A percentile compares a stretch with the other conserved stretches of the same genome.
Conservation (phyloP, 2,113 vertebrate genomes). For the Muntiacus muntjak region DNA sequence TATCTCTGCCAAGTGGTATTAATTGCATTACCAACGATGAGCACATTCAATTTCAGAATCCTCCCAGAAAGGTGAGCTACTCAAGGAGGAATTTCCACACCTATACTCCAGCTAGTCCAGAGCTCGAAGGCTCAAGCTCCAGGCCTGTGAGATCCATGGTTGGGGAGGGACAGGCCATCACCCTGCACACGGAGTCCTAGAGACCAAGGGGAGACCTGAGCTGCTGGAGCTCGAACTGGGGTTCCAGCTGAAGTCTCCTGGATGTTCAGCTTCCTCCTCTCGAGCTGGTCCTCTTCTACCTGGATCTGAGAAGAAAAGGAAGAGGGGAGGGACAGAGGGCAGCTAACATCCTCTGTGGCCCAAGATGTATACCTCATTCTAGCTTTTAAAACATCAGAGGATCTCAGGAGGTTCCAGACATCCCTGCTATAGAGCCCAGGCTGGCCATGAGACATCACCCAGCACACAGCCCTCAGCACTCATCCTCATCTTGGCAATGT, state of each 20-base stretch:
- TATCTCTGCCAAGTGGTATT: neutral
- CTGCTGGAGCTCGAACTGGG: neutral
- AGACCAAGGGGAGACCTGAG: neutral
- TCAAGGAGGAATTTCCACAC: neutral
- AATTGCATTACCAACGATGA: neutral
- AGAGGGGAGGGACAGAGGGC: rapidly evolving
- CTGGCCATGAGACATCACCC: neutral
- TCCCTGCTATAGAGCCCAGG: neutral
- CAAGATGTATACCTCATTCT: neutral
- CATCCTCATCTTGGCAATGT: neutral
- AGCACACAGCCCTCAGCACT: neutral
- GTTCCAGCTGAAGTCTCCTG: neutral
- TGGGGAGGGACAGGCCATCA: neutral
- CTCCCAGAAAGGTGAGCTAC: neutral
- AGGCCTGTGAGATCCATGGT: neutral
- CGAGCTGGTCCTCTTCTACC: neutral
- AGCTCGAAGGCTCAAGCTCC: neutral
- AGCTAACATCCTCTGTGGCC: neutral
- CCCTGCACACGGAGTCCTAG: neutral
- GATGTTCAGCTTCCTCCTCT: neutral
- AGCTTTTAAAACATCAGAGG: neutral
- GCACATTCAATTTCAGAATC: neutral
- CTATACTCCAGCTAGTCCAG: neutral
- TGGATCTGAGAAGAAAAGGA: neutral
- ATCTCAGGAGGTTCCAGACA: neutral